A percentile compares a stretch with the other conserved stretches of the same genome.
Evolutionary conservation across 2,113 vertebrate genomes (phyloP).

Genomic region (Hydrochoerus hydrochaeris): DNA sequence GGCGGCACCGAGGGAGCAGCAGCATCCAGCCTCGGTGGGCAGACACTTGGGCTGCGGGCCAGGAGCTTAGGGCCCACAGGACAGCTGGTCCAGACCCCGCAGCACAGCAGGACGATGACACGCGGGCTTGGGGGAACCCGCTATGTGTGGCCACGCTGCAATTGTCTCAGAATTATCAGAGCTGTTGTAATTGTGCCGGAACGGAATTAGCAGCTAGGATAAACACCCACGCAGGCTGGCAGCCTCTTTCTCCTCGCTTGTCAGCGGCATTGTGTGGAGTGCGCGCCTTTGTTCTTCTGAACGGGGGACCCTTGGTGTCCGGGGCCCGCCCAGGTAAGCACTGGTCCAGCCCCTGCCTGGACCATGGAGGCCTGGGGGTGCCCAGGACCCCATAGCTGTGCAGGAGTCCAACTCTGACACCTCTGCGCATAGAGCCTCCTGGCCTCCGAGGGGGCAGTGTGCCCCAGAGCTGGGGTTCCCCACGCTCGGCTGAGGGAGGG

Average conservation of each 20-base stretch:
- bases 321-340: background rate
- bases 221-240: slow-evolving; percentile 92
- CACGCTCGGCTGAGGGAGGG: background rate
- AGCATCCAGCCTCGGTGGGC: accelerated
- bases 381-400: background rate
- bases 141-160: slow-evolving; percentile 92
- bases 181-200: slow-evolving; percentile 97
- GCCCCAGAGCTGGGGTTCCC: background rate
- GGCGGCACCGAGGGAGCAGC: too few species aligned
- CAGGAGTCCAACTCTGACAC: background rate
- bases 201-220: slow-evolving; percentile 98
- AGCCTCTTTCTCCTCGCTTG: slow-evolving; percentile 94
- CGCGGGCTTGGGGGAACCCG: slow-evolving; percentile 90
- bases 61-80: background rate
- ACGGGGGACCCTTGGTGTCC: slow-evolving; percentile 84
- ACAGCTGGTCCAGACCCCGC: background rate
- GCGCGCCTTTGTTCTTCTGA: slow-evolving; percentile 95
- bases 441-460: too few species aligned
- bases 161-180: slow-evolving; percentile 96
- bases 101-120: too few species aligned
- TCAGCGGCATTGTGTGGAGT: slow-evolving; percentile 95
- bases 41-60: background rate
- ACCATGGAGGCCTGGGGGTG: background rate
- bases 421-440: background rate
- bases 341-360: background rate